phyloP scores from a whole-genome alignment of 1,140 invertebrate genomes.

The Papilio glaucus region DNA sequence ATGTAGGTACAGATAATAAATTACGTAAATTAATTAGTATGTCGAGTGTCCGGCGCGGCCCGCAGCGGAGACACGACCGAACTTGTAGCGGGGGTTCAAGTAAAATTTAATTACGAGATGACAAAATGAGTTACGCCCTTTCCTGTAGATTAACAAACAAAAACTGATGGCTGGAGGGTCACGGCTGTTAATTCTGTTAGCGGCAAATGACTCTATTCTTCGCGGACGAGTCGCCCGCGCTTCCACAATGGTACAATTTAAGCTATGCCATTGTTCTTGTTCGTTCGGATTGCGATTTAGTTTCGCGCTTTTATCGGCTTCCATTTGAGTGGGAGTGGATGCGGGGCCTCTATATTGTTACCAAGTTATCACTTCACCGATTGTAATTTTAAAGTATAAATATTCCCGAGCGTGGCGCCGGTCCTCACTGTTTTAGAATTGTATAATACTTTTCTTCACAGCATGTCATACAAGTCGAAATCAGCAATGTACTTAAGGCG shows the following conservation, averaged over 20 bases:
- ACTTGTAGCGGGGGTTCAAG: conserved; percentile 65
- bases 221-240: conserved; percentile 63
- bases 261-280: conserved; percentile 74
- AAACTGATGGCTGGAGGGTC: conserved; percentile 80
- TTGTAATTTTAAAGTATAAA: conserved; percentile 24
- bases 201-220: conserved; percentile 82
- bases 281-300: conserved; percentile 74
- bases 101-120: conserved; percentile 82
- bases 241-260: conserved; percentile 78
- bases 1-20: conserved; percentile 33
- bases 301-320: conserved; percentile 76
- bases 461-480: too few relatives aligned
- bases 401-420: not conserved
- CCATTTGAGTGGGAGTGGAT: conserved; percentile 65
- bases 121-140: conserved; percentile 83
- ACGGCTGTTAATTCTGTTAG: conserved; percentile 76
- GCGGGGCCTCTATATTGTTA: conserved; percentile 9
- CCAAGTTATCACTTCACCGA: conserved; percentile 51
- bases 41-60: conserved; percentile 50
- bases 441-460: too few relatives aligned
- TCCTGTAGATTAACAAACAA: conserved; percentile 83
- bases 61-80: conserved; percentile 49
- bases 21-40: conserved; percentile 34
- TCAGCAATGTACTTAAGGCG: too few relatives aligned
- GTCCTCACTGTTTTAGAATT: too few relatives aligned